phyloP scores from a whole-genome alignment of 2,797 vertebrate species.

The Strix occidentalis region DNA sequence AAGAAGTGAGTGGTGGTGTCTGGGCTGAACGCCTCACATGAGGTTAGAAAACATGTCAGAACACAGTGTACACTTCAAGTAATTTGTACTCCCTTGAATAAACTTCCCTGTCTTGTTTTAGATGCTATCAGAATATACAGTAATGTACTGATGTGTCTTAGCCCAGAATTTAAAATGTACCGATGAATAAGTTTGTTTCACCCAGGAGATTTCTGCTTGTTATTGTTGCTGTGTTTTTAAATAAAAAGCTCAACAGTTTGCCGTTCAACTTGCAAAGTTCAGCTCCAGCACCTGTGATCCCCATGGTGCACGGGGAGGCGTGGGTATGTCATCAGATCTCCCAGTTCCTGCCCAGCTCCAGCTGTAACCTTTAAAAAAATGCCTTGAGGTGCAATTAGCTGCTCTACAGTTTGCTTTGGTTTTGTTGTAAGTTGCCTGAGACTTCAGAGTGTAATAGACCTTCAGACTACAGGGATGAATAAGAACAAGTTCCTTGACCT shows the following conservation, averaged over 20 bases:
- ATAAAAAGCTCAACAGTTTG: background rate
- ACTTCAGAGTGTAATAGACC: slow-evolving; percentile 5
- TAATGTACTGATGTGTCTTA: background rate
- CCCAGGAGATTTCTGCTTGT: background rate
- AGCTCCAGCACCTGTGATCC: background rate
- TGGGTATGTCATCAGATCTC: background rate
- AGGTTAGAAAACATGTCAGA: background rate
- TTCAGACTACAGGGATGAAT: background rate
- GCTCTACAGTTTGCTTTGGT: background rate
- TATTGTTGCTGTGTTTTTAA: background rate
- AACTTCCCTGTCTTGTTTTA: background rate
- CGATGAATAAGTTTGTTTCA: background rate
- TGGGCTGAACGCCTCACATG: background rate
- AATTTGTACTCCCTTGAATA: background rate
- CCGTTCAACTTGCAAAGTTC: slow-evolving; percentile 8
- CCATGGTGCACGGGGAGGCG: background rate
- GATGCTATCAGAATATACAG: background rate
- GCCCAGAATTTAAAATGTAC: background rate
- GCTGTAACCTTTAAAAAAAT: slow-evolving; percentile 57
- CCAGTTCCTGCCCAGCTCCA: slow-evolving; percentile 11
- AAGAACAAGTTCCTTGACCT: slow-evolving; percentile 53
- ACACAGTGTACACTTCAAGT: background rate
- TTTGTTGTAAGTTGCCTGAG: slow-evolving; percentile 11
- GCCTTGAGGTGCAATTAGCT: slow-evolving; percentile 49
- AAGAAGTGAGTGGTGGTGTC: background rate